A percentile compares a stretch with the other conserved stretches of the same genome.
Conservation (phyloP, 2,888 invertebrate species). For the Rhagium mordax region DNA sequence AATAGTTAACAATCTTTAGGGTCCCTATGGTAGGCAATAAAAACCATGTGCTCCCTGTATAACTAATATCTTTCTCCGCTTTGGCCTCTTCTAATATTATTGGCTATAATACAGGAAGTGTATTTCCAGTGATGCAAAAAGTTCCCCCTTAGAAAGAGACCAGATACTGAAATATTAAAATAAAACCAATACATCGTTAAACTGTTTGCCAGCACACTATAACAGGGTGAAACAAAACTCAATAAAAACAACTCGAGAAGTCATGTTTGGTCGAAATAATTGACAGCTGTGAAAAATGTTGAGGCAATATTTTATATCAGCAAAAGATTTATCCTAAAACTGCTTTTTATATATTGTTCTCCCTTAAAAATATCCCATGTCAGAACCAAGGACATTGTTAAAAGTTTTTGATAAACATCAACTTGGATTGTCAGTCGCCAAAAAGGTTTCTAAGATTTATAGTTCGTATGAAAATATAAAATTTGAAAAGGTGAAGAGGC, state of each 20-base stretch:
- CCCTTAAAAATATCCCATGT: slow-evolving; percentile 26
- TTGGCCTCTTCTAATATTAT: not conserved
- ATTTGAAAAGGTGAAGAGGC: slow-evolving; percentile 7
- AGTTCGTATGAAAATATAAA: slow-evolving; percentile 21
- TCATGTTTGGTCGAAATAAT: slow-evolving; percentile 53
- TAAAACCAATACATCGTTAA: slow-evolving; percentile 15
- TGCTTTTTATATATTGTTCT: slow-evolving; percentile 39
- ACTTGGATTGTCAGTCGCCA: slow-evolving; percentile 27
- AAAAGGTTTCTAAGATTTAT: slow-evolving; percentile 40
- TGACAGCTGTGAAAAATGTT: slow-evolving; percentile 63
- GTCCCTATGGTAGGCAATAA: too few relatives aligned
- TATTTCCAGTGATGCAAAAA: not conserved
- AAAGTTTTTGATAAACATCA: slow-evolving; percentile 44
- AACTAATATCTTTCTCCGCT: not conserved
- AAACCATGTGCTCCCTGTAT: too few relatives aligned
- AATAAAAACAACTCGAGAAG: slow-evolving; percentile 35
- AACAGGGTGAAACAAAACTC: slow-evolving; percentile 33
- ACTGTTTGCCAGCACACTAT: not conserved
- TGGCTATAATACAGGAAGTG: not conserved
- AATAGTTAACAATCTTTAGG: too few relatives aligned
- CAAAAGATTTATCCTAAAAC: slow-evolving; percentile 55
- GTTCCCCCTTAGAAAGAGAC: not conserved
- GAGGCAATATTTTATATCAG: slow-evolving; percentile 57
- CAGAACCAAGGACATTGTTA: slow-evolving; percentile 36
- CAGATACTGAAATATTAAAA: slow-evolving; percentile 9